phyloP scores from a whole-genome alignment of 2,888 invertebrate genomes.

The Latheticus oryzae region DNA sequence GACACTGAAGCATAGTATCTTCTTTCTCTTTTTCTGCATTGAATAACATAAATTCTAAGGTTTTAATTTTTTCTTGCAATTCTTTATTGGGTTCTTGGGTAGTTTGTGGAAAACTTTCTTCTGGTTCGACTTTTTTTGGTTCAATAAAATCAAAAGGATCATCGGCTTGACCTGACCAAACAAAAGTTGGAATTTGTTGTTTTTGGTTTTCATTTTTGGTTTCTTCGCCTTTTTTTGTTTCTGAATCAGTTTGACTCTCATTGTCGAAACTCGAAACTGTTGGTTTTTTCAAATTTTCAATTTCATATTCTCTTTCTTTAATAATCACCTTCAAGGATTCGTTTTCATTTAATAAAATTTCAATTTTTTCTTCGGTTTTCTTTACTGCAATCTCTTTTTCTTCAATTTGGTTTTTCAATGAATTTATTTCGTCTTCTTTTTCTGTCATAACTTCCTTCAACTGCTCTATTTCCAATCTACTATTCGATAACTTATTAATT shows the following conservation, averaged over 20 bases:
- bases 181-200: conserved; percentile 46
- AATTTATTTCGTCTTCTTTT: conserved; percentile 6
- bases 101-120: conserved; percentile 1
- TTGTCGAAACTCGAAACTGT: conserved; percentile 12
- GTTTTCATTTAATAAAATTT: conserved; percentile 1
- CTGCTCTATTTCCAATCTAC: conserved; percentile 8
- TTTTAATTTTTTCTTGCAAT: conserved; percentile 60
- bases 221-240: not conserved
- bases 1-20: conserved; percentile 59
- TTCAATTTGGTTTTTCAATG: not conserved
- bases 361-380: conserved; percentile 1
- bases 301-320: conserved; percentile 1
- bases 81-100: conserved; percentile 55
- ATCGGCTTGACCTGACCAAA: conserved; percentile 49
- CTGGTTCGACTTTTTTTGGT: not conserved
- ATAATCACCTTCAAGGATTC: no score
- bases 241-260: not conserved
- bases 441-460: conserved; percentile 5
- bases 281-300: not conserved
- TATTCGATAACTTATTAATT: conserved; percentile 17
- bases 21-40: conserved; percentile 63
- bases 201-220: not conserved
- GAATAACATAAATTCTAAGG: conserved; percentile 63
- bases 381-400: not conserved
- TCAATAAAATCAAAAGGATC: conserved; percentile 49